Conservation (phyloP, 1,140 invertebrate genomes). For the Lepidurus arcticus region DNA sequence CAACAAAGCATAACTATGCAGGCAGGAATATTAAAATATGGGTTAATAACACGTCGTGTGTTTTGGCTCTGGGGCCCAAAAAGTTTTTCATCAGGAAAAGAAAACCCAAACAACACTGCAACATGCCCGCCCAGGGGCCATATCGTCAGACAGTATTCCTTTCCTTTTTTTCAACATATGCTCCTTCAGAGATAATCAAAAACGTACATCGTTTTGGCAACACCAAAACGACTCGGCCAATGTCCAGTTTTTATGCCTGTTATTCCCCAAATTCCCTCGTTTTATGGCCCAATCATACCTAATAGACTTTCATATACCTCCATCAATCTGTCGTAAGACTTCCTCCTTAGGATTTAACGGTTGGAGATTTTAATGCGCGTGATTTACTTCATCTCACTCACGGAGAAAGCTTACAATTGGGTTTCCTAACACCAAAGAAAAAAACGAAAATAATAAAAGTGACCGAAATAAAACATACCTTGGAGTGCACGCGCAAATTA, state of each 20-base stretch:
- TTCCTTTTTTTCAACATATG: neutral
- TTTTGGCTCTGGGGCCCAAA: neutral
- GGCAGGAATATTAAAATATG: conserved; percentile 10
- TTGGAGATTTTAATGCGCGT: too few species aligned
- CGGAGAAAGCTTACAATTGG: too few species aligned
- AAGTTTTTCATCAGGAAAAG: conserved; percentile 7
- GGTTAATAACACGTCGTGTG: conserved; percentile 18
- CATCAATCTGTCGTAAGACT: neutral
- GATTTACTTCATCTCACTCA: too few species aligned
- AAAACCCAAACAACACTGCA: conserved; percentile 15
- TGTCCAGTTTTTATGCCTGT: conserved; percentile 1
- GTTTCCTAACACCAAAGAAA: too few species aligned
- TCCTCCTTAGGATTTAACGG: neutral
- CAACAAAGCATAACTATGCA: conserved; percentile 19
- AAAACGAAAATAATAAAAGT: neutral
- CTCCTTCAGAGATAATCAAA: neutral
- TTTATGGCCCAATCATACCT: neutral
- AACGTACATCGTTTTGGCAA: neutral
- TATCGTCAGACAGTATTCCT: neutral
- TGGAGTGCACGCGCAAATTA: neutral
- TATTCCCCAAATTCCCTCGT: neutral
- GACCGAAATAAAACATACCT: neutral
- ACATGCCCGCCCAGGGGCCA: neutral
- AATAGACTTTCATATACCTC: neutral
- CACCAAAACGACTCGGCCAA: neutral